phyloP scores from a whole-genome alignment of 2,888 invertebrate species.

The Anthophora plumipes region DNA sequence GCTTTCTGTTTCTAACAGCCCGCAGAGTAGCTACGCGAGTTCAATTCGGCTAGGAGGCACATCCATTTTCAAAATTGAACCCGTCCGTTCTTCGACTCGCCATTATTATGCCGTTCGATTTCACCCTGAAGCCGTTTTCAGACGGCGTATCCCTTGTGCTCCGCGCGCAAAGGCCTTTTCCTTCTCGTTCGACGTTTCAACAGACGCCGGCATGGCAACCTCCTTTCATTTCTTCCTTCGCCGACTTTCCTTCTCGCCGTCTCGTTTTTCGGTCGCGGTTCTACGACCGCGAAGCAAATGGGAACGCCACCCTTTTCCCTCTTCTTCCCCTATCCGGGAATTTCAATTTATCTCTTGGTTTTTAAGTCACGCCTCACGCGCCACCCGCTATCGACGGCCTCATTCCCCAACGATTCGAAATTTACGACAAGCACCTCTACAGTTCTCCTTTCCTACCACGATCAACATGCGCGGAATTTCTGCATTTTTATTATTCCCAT shows the following conservation, averaged over 20 bases:
- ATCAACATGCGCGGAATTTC: neutral
- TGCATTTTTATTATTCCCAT: neutral
- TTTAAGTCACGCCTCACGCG: constrained; percentile 44
- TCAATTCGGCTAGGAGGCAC: constrained; percentile 4
- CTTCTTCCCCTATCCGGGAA: constrained; percentile 18
- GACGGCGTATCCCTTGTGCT: neutral
- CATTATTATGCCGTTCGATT: constrained; percentile 59
- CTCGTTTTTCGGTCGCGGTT: constrained; percentile 12
- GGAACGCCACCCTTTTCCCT: neutral
- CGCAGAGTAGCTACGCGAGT: too few relatives aligned
- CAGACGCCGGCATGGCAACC: neutral
- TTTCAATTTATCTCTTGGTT: constrained; percentile 53
- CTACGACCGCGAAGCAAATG: constrained; percentile 22
- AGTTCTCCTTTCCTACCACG: neutral
- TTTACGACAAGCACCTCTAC: neutral
- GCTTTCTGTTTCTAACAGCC: too few relatives aligned
- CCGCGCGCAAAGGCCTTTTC: constrained; percentile 10
- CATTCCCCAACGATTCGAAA: neutral
- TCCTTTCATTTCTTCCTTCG: constrained; percentile 37
- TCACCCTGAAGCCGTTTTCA: constrained; percentile 27
- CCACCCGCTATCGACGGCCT: constrained; percentile 8
- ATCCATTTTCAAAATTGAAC: constrained; percentile 68
- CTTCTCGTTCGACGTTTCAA: constrained; percentile 16
- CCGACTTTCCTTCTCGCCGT: constrained; percentile 15
- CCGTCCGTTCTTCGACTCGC: constrained; percentile 24